Base-by-base conservation (phyloP, 1,140 invertebrate species). In the Monochamus saltuarius region DNA sequence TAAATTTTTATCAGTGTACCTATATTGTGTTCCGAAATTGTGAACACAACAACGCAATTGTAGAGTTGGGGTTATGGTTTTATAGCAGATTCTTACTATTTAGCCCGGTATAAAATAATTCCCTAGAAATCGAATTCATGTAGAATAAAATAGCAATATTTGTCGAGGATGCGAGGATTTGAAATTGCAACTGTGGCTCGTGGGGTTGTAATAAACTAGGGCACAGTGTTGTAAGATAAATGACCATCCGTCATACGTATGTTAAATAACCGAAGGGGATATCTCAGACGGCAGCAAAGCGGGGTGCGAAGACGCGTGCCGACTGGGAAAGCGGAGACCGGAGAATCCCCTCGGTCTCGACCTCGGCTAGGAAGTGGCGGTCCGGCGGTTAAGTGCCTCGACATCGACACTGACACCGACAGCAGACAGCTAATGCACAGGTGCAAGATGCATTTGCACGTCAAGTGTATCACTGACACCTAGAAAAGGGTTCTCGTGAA, bases 121-220 rank as follows among this genome's bases (percentile, higher is more conserved):
- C 52, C n/a, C 37, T 11, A 40, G 39, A 54, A 40, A 54, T 54
- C 42, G 52, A 54, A 54, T 54, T 54, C 19, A 39, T 54, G 39
- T 29, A 29, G 22, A 29, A 29, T 29, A 29, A 29, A 29, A 6
- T 29, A 29, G 22, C 22, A 6, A 29, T 29, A 29, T 29, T 29
- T 29, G 22, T 6, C 22, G 22, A 29, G 22, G 22, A 29, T 29
- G 2, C 22, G 22, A 29, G 22, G 22, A 29, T 29, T 29, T 29
- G 22, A 29, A 29, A 29, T 29, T 29, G 22, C 22, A 29, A 29
- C 22, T 29, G 22, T 6, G 22, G 22, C 22, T 29, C 22, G 22
- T 2, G 6, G 22, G 22, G 22, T 29, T 29, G 22, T 6, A 47
- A 47, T 47, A 47, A 47, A 47, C 45, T 47, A 19, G 45, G 45